These are phyloP conservation scores for Emmelina monodactyla DNA, from an alignment of 2,888 invertebrate genomes.

Conservation along the genomic window DNA sequence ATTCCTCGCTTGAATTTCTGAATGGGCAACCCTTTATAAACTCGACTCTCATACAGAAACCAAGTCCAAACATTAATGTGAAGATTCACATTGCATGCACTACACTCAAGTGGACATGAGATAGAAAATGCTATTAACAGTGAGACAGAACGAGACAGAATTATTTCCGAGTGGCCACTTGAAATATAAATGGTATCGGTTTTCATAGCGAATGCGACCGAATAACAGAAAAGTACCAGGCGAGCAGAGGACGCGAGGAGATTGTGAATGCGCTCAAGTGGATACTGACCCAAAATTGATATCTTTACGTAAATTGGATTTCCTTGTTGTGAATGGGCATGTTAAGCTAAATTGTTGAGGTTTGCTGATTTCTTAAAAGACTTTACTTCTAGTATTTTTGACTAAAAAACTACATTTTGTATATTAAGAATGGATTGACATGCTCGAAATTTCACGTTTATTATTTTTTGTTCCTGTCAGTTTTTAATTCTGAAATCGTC, in stretches of 20 bases:
- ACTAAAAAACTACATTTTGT: no score
- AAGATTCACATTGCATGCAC: no score
- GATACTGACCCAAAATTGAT: not conserved
- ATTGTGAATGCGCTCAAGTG: not conserved
- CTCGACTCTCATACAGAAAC: not conserved
- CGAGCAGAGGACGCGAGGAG: not conserved
- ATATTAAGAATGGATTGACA: no score
- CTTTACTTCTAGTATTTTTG: no score
- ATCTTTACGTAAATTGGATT: not conserved
- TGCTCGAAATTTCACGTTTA: no score
- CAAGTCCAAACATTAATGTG: no score
- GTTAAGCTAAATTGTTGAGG: no score
- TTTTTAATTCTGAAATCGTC: no score
- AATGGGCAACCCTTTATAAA: not conserved
- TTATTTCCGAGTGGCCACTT: slow-evolving; percentile 37
- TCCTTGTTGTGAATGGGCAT: no score
- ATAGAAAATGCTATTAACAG: slow-evolving; percentile 15
- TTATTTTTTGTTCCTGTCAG: no score
- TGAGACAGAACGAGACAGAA: slow-evolving; percentile 27
- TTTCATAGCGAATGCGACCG: slow-evolving; percentile 16
- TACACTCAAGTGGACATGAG: slow-evolving; percentile 27
- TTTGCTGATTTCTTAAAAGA: no score
- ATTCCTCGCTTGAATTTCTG: not conserved
- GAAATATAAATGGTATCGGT: slow-evolving; percentile 59
- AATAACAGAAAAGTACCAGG: not conserved